Percentiles rank a stretch among this genome's conserved stretches.
phyloP scores from a whole-genome alignment of 2,113 vertebrate genomes.

The Camelus dromedarius region DNA sequence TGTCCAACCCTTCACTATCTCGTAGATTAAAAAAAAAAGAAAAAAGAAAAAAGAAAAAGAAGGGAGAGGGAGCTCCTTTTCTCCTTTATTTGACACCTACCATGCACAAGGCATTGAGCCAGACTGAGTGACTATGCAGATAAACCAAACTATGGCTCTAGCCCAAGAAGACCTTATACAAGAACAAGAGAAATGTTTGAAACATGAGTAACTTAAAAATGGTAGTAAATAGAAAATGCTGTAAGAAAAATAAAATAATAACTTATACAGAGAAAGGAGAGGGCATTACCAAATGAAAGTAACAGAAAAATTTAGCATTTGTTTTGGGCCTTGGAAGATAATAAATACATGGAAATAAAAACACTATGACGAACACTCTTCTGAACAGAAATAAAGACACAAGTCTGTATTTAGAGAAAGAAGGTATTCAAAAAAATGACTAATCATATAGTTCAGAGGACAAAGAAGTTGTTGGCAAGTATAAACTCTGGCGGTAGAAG shows the following conservation, averaged over 20 bases:
- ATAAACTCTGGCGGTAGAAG: background rate
- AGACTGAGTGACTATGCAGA: background rate
- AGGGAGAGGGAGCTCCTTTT: background rate
- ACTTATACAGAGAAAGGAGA: background rate
- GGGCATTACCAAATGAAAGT: background rate
- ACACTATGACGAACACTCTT: background rate
- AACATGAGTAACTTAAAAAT: background rate
- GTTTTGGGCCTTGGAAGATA: background rate
- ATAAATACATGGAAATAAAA: conserved; percentile 3
- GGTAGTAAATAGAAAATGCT: background rate
- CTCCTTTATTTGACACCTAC: background rate
- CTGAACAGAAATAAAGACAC: background rate
- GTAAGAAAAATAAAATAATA: background rate
- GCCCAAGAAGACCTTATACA: background rate
- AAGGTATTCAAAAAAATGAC: background rate
- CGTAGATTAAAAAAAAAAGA: background rate
- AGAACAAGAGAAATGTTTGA: background rate
- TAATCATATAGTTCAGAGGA: background rate
- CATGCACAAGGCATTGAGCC: background rate
- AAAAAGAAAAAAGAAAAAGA: background rate
- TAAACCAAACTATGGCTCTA: background rate
- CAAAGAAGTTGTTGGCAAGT: background rate
- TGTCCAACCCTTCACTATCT: background rate
- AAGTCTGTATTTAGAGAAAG: background rate
- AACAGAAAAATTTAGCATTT: background rate